phyloP scores from a whole-genome alignment of 2,797 vertebrate species.

The Epinephelus malabaricus region DNA sequence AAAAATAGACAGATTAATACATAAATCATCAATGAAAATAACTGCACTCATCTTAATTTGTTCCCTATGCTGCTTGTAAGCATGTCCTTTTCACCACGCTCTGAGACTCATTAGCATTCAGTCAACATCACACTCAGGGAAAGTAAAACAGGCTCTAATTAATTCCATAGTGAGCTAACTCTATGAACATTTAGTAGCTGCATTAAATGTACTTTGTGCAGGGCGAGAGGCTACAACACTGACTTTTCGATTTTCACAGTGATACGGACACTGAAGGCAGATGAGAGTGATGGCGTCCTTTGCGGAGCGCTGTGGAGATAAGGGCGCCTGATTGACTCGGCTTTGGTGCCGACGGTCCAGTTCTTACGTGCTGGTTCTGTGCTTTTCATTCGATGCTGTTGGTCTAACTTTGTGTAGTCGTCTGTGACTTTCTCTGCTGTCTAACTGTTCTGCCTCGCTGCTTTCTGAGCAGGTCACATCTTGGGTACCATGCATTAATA shows the following conservation, averaged over 20 bases:
- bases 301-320: background rate
- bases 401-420: background rate
- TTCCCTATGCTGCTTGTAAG: background rate
- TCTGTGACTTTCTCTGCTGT: constrained; percentile 1
- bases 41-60: background rate
- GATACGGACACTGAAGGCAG: background rate
- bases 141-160: background rate
- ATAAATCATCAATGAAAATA: background rate
- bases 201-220: background rate
- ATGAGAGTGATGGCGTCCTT: background rate
- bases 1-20: background rate
- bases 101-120: background rate
- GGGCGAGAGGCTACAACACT: background rate
- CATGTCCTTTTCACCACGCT: background rate
- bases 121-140: background rate
- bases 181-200: background rate
- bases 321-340: constrained; percentile 31
- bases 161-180: background rate
- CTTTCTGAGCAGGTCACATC: background rate
- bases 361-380: background rate
- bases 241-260: background rate
- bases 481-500: constrained; percentile 15
- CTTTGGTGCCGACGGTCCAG: background rate
- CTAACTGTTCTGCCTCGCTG: background rate
- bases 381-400: constrained; percentile 15